phyloP scores from a whole-genome alignment of 2,113 vertebrate species.

The Cairina moschata region DNA sequence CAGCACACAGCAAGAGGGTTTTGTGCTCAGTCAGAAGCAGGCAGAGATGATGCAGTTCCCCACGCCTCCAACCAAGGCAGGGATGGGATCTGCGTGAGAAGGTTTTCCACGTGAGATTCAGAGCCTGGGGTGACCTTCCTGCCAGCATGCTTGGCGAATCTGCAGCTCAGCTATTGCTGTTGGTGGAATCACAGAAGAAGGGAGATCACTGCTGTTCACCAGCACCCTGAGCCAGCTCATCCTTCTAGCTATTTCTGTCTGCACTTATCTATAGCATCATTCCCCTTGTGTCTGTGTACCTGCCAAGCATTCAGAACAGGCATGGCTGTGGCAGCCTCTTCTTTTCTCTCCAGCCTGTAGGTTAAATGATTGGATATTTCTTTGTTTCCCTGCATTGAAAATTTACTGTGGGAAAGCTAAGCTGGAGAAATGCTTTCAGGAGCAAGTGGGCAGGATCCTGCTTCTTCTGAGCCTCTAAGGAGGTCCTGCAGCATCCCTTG shows the following conservation, averaged over 20 bases:
- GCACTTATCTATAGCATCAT: slow-evolving; percentile 52
- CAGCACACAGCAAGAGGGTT: neutral
- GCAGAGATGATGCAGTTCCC: slow-evolving; percentile 35
- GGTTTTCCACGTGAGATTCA: neutral
- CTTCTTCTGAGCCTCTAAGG: neutral
- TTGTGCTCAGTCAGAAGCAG: slow-evolving; percentile 45
- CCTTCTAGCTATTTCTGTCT: slow-evolving; percentile 60
- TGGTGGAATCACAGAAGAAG: neutral
- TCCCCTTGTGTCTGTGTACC: slow-evolving; percentile 38
- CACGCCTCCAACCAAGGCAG: neutral
- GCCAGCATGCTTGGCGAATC: neutral
- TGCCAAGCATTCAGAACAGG: slow-evolving; percentile 56
- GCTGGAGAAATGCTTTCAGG: neutral
- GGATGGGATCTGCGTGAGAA: neutral
- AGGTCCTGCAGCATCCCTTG: neutral
- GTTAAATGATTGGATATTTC: neutral
- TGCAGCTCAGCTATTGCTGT: neutral
- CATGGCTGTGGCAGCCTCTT: slow-evolving; percentile 21
- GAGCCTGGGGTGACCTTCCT: neutral
- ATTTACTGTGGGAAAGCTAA: neutral
- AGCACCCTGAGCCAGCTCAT: slow-evolving; percentile 21
- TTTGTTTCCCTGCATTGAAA: neutral
- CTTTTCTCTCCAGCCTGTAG: slow-evolving; percentile 4
- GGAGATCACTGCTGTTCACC: neutral
- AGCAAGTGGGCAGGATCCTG: neutral